A percentile compares a stretch with the other conserved stretches of the same genome.
phyloP scores from a whole-genome alignment of 2,113 vertebrate species.

The Trachemys scripta region DNA sequence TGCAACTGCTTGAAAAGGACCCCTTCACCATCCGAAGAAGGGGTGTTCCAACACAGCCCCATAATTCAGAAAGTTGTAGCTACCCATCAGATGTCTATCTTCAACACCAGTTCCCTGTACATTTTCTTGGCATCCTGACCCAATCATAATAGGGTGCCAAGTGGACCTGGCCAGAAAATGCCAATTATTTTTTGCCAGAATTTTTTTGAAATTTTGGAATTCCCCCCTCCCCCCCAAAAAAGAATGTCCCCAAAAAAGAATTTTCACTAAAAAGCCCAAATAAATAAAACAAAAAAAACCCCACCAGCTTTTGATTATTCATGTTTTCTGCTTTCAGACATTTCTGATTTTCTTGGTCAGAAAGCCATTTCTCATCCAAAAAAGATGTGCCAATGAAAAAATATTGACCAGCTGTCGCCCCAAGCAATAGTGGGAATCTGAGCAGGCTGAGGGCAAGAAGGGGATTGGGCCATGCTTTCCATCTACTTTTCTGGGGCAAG shows the following conservation, averaged over 20 bases:
- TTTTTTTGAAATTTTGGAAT: background rate
- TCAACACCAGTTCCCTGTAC: background rate
- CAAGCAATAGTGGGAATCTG: background rate
- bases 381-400: background rate
- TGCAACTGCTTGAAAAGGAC: background rate
- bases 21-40: background rate
- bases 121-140: background rate
- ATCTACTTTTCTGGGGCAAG: background rate
- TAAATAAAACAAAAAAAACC: background rate
- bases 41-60: background rate
- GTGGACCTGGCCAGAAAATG: background rate
- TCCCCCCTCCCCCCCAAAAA: too few species aligned
- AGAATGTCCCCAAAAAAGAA: background rate
- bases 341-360: background rate
- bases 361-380: background rate
- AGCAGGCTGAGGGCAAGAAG: background rate
- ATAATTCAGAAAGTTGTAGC: background rate
- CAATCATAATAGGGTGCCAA: background rate
- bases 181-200: background rate
- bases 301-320: background rate
- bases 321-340: background rate
- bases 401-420: background rate
- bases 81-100: background rate
- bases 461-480: fast-evolving
- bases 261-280: too few species aligned